A percentile compares a stretch with the other conserved stretches of the same genome.
Conservation (phyloP, 2,888 invertebrate species). For the Byasa hedistus region DNA sequence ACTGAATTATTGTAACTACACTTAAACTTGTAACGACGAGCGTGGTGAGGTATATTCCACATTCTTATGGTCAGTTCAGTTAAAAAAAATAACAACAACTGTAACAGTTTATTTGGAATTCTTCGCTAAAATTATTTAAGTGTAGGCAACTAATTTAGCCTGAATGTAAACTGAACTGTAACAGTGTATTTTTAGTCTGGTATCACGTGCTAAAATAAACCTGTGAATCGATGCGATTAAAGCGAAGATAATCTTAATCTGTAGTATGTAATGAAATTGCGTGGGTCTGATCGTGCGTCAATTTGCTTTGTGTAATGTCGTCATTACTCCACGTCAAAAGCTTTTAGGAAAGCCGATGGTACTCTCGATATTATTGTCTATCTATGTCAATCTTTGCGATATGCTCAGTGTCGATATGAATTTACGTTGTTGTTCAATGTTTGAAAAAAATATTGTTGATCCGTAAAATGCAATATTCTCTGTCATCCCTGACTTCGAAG, state of each 20-base stretch:
- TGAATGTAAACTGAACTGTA: conserved; percentile 16
- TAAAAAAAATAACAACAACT: neutral
- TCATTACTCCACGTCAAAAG: conserved; percentile 49
- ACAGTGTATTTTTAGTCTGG: conserved; percentile 21
- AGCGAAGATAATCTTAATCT: conserved; percentile 47
- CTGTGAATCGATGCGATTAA: conserved; percentile 47
- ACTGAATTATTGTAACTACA: no score
- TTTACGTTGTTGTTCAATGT: no score
- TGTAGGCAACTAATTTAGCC: conserved; percentile 20
- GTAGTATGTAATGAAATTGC: conserved; percentile 55
- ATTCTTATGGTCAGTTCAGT: no score
- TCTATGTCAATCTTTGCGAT: conserved; percentile 7
- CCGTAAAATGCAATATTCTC: no score
- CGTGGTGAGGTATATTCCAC: no score
- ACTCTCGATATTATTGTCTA: conserved; percentile 18
- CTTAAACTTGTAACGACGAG: no score
- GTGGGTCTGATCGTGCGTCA: conserved; percentile 71
- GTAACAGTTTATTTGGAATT: conserved; percentile 9
- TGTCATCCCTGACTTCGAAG: no score
- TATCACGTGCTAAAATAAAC: conserved; percentile 36
- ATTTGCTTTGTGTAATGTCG: conserved; percentile 63
- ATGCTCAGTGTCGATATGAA: no score
- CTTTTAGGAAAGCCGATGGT: conserved; percentile 28
- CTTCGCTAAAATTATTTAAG: conserved; percentile 16
- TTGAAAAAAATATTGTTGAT: no score